These are phyloP conservation scores for Pelagia noctiluca DNA, from an alignment of 30 jellyfish, hydroid and myxozoan species.

Conservation along the genomic window DNA sequence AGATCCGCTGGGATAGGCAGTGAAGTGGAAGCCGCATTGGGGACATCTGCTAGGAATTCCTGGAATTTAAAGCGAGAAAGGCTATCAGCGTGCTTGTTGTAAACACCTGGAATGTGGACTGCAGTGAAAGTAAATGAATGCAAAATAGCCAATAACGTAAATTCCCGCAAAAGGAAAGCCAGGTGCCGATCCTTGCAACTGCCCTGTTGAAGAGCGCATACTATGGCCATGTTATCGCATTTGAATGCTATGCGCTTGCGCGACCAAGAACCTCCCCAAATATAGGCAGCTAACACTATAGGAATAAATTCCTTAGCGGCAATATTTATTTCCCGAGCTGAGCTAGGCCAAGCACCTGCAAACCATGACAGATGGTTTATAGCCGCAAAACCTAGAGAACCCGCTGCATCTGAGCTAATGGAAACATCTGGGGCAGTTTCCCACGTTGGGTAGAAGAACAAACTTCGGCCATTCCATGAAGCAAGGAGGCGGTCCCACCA, in stretches of 20 bases:
- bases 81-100: neutral
- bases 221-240: neutral
- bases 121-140: neutral
- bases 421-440: no score
- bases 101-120: neutral
- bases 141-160: neutral
- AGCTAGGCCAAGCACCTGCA: no score
- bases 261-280: neutral
- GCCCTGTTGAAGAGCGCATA: neutral
- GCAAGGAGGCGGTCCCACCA: no score
- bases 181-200: no score
- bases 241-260: no score
- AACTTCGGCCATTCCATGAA: no score
- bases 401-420: no score
- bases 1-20: neutral
- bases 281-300: neutral
- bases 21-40: neutral
- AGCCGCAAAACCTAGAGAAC: no score
- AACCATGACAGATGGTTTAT: no score
- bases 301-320: no score
- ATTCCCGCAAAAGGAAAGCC: neutral
- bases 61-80: neutral
- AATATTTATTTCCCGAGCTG: no score
- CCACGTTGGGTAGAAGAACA: no score
- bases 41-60: neutral